Evolutionary conservation across 2,113 vertebrate genomes (phyloP).

Genomic region (Picathartes gymnocephalus): DNA sequence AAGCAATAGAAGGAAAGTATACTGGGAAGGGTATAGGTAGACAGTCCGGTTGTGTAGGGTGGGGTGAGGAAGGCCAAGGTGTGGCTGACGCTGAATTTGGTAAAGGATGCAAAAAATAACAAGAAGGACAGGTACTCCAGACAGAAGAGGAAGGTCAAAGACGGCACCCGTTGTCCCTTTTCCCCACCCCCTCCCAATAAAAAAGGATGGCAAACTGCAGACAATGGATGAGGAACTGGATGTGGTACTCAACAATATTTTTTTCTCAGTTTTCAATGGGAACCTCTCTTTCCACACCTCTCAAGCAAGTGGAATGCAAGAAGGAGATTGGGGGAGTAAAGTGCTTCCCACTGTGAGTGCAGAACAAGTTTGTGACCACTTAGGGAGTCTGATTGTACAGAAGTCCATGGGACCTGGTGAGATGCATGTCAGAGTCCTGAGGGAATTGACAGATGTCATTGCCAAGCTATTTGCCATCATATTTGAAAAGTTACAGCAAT

Average conservation of each 20-base stretch:
- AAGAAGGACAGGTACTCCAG: background rate
- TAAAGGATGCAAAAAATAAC: background rate
- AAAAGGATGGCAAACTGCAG: background rate
- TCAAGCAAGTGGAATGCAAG: background rate
- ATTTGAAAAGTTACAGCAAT: background rate
- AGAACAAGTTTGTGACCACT: fast-evolving
- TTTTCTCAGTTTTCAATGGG: background rate
- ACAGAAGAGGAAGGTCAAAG: background rate
- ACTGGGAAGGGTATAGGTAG: background rate
- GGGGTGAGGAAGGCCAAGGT: background rate
- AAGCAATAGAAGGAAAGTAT: background rate
- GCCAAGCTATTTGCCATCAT: background rate
- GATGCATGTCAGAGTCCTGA: background rate
- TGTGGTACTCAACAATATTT: background rate
- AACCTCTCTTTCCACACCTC: background rate
- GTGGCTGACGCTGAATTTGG: background rate
- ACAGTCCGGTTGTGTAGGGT: fast-evolving
- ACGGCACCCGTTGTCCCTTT: background rate
- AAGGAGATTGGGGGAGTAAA: background rate
- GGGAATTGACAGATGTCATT: background rate
- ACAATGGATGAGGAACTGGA: background rate
- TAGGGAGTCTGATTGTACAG: background rate
- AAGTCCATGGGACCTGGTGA: too few relatives aligned
- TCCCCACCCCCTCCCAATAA: fast-evolving
- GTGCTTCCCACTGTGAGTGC: background rate